A percentile compares a stretch with the other conserved stretches of the same genome.
Evolutionary conservation across 2,888 invertebrate genomes (phyloP).

Genomic region (Parnassius glacialis): DNA sequence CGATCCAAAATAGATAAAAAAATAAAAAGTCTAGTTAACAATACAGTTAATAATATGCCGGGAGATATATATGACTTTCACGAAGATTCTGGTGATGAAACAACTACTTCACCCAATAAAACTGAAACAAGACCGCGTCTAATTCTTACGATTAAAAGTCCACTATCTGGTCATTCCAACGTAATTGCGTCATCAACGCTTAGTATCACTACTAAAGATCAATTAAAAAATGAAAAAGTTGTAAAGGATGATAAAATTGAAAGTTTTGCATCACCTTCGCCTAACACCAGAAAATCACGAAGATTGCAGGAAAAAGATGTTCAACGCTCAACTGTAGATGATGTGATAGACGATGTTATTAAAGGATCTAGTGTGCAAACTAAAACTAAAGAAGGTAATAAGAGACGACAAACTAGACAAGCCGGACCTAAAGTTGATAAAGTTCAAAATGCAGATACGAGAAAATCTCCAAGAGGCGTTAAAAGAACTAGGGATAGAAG

Average conservation of each 20-base stretch:
- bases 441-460: conserved; percentile 51
- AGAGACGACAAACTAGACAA: conserved; percentile 81
- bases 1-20: conserved; percentile 79
- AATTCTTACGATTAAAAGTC: conserved; percentile 90
- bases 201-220: conserved; percentile 63
- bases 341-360: conserved; percentile 94
- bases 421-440: conserved; percentile 63
- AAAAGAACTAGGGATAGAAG: conserved; percentile 84
- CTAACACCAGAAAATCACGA: conserved; percentile 89
- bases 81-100: conserved; percentile 93
- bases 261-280: conserved; percentile 83
- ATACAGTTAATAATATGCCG: conserved; percentile 80
- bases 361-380: conserved; percentile 78
- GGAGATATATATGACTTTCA: conserved; percentile 95
- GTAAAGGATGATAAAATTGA: conserved; percentile 76
- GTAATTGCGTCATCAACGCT: conserved; percentile 65
- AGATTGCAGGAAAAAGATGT: conserved; percentile 89
- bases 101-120: conserved; percentile 63
- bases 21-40: conserved; percentile 64
- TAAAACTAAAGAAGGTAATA: conserved; percentile 56
- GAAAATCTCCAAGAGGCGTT: conserved; percentile 84
- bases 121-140: conserved; percentile 85
- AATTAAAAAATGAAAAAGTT: conserved; percentile 54
- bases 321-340: conserved; percentile 89
- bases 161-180: conserved; percentile 71